phyloP scores from a whole-genome alignment of 1,140 invertebrate genomes.

The Solen grandis region DNA sequence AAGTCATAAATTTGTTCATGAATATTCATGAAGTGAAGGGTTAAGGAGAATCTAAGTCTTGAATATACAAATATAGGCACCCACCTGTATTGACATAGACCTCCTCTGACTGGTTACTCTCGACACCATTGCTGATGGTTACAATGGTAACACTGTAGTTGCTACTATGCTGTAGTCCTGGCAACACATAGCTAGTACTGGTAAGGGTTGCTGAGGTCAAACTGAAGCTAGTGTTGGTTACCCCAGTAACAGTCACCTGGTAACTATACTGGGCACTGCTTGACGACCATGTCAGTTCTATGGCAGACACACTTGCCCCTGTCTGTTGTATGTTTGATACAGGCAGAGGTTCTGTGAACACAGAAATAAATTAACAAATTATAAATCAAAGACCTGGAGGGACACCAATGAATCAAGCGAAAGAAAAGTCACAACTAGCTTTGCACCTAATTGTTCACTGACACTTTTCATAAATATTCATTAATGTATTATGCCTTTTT shows the following conservation, averaged over 20 bases:
- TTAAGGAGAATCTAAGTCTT: too few species aligned
- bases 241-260: constrained; percentile 17
- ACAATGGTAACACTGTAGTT: constrained; percentile 26
- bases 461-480: too few species aligned
- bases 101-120: constrained; percentile 18
- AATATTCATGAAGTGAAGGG: too few species aligned
- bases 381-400: background rate
- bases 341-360: constrained; percentile 49
- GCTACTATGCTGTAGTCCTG: constrained; percentile 8
- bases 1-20: too few species aligned
- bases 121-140: constrained; percentile 24
- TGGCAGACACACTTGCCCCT: background rate
- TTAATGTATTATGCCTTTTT: too few species aligned
- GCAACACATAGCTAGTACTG: background rate
- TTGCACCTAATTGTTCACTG: too few species aligned
- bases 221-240: background rate
- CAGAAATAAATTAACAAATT: background rate
- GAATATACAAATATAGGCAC: background rate
- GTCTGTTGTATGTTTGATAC: constrained; percentile 15
- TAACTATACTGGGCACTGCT: constrained; percentile 44
- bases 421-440: background rate
- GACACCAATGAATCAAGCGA: background rate
- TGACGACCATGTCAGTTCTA: constrained; percentile 30
- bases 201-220: constrained; percentile 7
- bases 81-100: constrained; percentile 45